Conservation (phyloP, 2,113 vertebrate species). For the Poeciliopsis prolifica region DNA sequence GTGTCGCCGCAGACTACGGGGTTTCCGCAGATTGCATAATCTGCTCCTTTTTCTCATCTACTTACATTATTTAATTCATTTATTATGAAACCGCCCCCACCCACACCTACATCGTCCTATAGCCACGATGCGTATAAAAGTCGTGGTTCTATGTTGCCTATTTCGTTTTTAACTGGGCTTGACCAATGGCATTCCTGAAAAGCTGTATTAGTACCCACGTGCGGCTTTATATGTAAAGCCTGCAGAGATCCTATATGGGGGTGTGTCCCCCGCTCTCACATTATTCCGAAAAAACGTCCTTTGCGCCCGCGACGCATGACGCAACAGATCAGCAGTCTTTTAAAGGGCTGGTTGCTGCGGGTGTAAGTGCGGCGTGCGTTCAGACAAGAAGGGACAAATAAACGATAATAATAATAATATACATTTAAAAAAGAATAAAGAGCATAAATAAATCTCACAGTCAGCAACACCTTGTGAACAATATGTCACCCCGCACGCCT, state of each 20-base stretch:
- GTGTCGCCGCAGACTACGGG: constrained; percentile 50
- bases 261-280: not conserved
- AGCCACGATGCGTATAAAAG: not conserved
- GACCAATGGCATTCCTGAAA: not conserved
- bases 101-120: constrained; percentile 5
- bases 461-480: constrained; percentile 20
- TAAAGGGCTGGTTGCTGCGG: not conserved
- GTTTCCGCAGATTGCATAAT: constrained; percentile 75
- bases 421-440: not conserved
- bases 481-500: constrained; percentile 36
- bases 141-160: not conserved
- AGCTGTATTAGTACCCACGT: constrained; percentile 32
- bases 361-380: not conserved
- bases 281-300: not conserved
- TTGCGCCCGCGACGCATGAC: not conserved
- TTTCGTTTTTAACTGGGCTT: too few relatives aligned
- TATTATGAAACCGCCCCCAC: constrained; percentile 54
- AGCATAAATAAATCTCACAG: constrained; percentile 11
- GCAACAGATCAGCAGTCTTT: not conserved
- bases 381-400: not conserved
- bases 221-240: constrained; percentile 36
- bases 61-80: constrained; percentile 59
- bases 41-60: constrained; percentile 36
- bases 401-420: too few relatives aligned
- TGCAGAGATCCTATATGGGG: not conserved